phyloP scores from a whole-genome alignment of 2,888 invertebrate genomes.

The Hyposoter didymator region DNA sequence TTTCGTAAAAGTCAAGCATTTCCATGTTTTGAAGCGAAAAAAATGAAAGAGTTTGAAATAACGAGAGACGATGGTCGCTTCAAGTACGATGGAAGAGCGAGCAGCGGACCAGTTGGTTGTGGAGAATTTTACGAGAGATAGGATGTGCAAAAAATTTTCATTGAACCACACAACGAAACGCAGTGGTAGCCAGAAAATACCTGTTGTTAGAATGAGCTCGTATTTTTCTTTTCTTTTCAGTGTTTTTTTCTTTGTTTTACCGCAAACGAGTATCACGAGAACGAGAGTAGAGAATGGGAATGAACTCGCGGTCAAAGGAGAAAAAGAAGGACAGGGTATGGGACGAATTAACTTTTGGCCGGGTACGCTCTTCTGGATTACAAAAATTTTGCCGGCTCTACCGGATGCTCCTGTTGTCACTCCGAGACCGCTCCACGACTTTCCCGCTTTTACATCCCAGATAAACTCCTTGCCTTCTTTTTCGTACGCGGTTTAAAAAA shows the following conservation, averaged over 20 bases:
- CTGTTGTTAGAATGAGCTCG: constrained; percentile 41
- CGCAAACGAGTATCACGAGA: constrained; percentile 43
- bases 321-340: not conserved
- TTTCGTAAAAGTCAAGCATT: not conserved
- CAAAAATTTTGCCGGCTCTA: constrained; percentile 45
- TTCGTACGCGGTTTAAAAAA: constrained; percentile 8
- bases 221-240: not conserved
- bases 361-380: constrained; percentile 45
- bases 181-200: constrained; percentile 17
- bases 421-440: constrained; percentile 27
- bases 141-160: constrained; percentile 52
- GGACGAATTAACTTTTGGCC: constrained; percentile 56
- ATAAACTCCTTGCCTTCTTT: constrained; percentile 36
- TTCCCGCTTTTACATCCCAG: constrained; percentile 35
- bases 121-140: constrained; percentile 48
- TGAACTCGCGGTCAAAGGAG: constrained; percentile 11
- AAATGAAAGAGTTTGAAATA: constrained; percentile 14
- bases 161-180: constrained; percentile 36
- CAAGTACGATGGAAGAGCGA: not conserved
- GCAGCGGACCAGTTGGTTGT: constrained; percentile 14
- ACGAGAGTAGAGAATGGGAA: constrained; percentile 28
- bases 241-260: constrained; percentile 7
- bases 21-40: not conserved
- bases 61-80: constrained; percentile 35
- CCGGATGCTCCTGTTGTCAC: constrained; percentile 44